phyloP scores from a whole-genome alignment of 2,888 invertebrate species.

The Nebria brevicollis region DNA sequence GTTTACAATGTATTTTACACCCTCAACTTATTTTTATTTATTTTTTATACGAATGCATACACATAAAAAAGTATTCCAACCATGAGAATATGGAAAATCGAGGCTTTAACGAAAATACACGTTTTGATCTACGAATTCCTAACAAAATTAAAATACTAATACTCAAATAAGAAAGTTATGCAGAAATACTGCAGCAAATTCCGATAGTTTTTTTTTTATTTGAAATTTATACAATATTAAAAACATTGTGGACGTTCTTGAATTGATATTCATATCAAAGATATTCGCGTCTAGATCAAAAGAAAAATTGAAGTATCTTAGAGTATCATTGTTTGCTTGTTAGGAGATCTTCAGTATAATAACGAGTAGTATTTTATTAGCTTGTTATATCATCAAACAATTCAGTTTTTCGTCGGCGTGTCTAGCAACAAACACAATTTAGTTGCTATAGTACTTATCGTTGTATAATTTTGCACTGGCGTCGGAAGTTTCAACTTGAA shows the following conservation, averaged over 20 bases:
- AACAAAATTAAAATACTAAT: too few species aligned
- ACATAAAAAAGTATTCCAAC: too few species aligned
- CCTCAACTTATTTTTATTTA: too few species aligned
- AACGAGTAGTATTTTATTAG: slow-evolving; percentile 21
- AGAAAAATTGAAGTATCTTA: slow-evolving; percentile 15
- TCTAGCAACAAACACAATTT: neutral
- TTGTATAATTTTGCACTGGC: slow-evolving; percentile 2
- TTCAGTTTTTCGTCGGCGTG: neutral
- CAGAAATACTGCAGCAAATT: neutral
- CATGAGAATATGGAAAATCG: too few species aligned
- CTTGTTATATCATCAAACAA: neutral
- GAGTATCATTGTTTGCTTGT: slow-evolving; percentile 25
- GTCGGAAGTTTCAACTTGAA: neutral
- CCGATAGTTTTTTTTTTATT: neutral
- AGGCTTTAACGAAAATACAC: too few species aligned
- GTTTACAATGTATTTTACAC: too few species aligned
- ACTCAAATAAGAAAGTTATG: too few species aligned
- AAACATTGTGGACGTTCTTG: neutral
- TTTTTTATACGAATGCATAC: too few species aligned
- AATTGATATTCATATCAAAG: neutral
- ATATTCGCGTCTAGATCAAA: neutral
- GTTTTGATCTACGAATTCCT: too few species aligned
- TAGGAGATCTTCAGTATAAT: slow-evolving; percentile 17
- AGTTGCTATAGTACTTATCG: neutral
- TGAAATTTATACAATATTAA: neutral